These are phyloP conservation scores for Xylota segnis DNA, from an alignment of 2,888 invertebrate species.

Conservation along the genomic window DNA sequence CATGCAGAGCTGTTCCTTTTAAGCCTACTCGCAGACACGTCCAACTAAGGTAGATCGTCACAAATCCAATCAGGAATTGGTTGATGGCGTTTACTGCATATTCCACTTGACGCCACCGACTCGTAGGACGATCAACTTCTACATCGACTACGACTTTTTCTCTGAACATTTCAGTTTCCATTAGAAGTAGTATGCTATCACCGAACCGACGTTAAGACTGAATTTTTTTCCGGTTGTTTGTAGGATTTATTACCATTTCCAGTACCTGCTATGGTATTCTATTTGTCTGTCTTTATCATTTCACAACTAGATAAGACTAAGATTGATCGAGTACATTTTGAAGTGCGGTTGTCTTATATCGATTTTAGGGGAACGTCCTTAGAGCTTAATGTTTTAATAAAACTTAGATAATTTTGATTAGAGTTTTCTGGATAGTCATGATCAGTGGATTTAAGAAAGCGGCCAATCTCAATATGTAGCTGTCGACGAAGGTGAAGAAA, in stretches of 20 bases:
- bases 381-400: not conserved
- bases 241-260: conserved; percentile 41
- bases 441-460: not conserved
- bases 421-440: not conserved
- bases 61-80: conserved; percentile 82
- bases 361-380: conserved; percentile 7
- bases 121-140: not conserved
- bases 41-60: conserved; percentile 82
- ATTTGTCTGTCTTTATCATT: conserved; percentile 22
- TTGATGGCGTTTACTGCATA: conserved; percentile 80
- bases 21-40: conserved; percentile 80
- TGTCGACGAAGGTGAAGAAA: not conserved
- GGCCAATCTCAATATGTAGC: too few relatives aligned
- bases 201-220: conserved; percentile 12
- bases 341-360: not conserved
- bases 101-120: conserved; percentile 47
- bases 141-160: conserved; percentile 29
- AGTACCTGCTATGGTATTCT: not conserved
- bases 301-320: conserved; percentile 18
- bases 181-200: conserved; percentile 9
- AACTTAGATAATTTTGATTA: not conserved
- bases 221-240: conserved; percentile 4
- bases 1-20: conserved; percentile 80
- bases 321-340: conserved; percentile 7
- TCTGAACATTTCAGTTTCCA: conserved; percentile 18